Base-by-base conservation (phyloP, 1,140 invertebrate genomes). In the Drosophila fuyamai region DNA sequence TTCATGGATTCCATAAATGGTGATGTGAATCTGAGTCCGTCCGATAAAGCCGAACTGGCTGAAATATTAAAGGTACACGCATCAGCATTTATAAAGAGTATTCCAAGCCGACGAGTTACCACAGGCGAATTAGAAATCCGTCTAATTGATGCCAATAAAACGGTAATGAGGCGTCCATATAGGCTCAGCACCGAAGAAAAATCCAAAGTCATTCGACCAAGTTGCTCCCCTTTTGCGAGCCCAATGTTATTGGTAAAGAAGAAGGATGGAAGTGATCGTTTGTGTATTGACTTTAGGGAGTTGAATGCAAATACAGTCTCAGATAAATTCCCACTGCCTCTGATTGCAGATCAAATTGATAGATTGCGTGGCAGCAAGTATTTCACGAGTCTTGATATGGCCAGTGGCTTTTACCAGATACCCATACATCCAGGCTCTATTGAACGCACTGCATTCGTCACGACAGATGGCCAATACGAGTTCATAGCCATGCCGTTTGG, bases 101-200 rank as follows among this genome's bases (percentile, higher is more conserved):
- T 59, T 36, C 63, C 38, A 10, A 67, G 12, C 9, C 29, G 55
- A 8, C 40, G 40, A 50, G 40, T 38, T 29, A 58, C 18, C n/a
- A 58, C 47, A 2, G 63, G 55, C 47, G 40, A 59, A 44, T 5
- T 66, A 38, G 47, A 67, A 16, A 58, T 67, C 29, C 55, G 44
- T 51, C 46, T 51, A 1, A 46, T 46, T 53, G 14, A 53, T 62
- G 16, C 5, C 27, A 54, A 46, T 44, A 54, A 62, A 54, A 54
- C 51, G 2, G 35, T 56, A 14, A 46, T 51, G 29, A 51, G 48
- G 14, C 48, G 29, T 16, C 29, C 48, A 4, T 51, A 51, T 16
- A 51, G 48, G 5, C 10, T 51, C 0, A 35, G 48, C 14, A 35
- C 9, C 1, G 50, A 65, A 16, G 29, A 55, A 48, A 55, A 40